Evolutionary conservation across 2,113 vertebrate species (phyloP).

Genomic region (Ptilorrhoa leucosticta): DNA sequence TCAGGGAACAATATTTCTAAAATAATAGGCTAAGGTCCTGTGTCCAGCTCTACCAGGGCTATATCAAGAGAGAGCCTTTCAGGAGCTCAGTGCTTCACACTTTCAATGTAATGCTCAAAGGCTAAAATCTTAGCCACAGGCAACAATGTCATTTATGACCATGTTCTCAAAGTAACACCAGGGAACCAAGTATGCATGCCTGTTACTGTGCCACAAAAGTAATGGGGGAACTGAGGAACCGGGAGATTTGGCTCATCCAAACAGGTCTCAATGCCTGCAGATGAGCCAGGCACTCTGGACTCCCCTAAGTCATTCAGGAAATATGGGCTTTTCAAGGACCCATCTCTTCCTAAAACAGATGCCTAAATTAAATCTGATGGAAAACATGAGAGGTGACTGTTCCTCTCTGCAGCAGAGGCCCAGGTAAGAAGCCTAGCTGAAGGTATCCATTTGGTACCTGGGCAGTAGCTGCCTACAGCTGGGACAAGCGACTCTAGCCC

Average conservation of each 20-base stretch:
- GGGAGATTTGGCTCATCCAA: not conserved
- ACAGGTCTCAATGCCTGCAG: not conserved
- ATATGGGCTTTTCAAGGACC: not conserved
- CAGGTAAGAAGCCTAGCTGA: not conserved
- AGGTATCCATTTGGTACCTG: not conserved
- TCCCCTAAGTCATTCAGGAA: not conserved
- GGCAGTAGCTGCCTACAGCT: not conserved
- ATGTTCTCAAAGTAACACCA: not conserved
- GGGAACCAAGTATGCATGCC: not conserved
- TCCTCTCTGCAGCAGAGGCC: not conserved
- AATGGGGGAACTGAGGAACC: not conserved
- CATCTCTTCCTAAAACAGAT: not conserved
- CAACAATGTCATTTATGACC: not conserved
- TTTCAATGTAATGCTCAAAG: not conserved
- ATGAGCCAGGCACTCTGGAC: not conserved
- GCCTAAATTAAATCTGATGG: not conserved
- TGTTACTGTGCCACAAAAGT: not conserved
- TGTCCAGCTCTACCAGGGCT: not conserved
- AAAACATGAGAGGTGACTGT: not conserved
- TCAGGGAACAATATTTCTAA: not conserved
- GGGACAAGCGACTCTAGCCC: not conserved
- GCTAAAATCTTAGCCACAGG: not conserved
- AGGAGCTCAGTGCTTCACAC: not conserved
- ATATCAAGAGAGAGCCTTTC: not conserved
- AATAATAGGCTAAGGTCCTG: not conserved